These are phyloP conservation scores for Panthera leo DNA, from an alignment of 2,113 vertebrate genomes.

Conservation along the genomic window DNA sequence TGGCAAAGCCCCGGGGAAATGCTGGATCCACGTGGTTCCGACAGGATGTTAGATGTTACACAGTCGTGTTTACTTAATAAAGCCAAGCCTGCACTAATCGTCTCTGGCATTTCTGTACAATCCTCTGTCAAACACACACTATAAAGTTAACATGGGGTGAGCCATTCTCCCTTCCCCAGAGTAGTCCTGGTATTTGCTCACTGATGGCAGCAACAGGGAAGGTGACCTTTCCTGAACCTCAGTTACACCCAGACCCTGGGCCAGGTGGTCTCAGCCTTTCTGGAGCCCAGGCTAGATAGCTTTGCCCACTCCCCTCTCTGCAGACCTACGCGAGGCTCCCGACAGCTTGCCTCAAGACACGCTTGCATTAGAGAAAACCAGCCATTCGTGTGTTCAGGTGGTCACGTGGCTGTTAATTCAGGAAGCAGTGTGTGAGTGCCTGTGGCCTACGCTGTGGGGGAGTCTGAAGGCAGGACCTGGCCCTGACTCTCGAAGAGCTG, in stretches of 20 bases:
- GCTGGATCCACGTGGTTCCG: constrained; percentile 59
- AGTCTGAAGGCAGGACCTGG: accelerated
- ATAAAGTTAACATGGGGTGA: constrained; percentile 54
- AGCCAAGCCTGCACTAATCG: constrained; percentile 71
- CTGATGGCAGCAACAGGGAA: constrained; percentile 65
- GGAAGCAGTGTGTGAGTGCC: not conserved
- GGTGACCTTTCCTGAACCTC: constrained; percentile 75
- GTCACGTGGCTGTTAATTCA: not conserved
- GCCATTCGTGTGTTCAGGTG: not conserved
- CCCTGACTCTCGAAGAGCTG: not conserved
- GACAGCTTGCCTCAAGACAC: not conserved
- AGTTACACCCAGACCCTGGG: not conserved
- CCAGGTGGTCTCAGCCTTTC: not conserved
- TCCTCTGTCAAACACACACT: constrained; percentile 75
- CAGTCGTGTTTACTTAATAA: constrained; percentile 78
- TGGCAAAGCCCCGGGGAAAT: constrained; percentile 70
- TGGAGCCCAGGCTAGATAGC: not conserved
- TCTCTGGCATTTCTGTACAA: constrained; percentile 68
- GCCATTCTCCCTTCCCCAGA: constrained; percentile 25
- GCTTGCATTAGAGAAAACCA: not conserved
- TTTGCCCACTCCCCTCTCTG: not conserved
- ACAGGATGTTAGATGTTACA: constrained; percentile 74
- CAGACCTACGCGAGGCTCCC: not conserved
- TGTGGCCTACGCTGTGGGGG: accelerated
- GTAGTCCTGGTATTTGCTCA: constrained; percentile 67